A percentile compares a stretch with the other conserved stretches of the same genome.
phyloP scores from a whole-genome alignment of 2,113 vertebrate genomes.

The Sisor rabdophorus region DNA sequence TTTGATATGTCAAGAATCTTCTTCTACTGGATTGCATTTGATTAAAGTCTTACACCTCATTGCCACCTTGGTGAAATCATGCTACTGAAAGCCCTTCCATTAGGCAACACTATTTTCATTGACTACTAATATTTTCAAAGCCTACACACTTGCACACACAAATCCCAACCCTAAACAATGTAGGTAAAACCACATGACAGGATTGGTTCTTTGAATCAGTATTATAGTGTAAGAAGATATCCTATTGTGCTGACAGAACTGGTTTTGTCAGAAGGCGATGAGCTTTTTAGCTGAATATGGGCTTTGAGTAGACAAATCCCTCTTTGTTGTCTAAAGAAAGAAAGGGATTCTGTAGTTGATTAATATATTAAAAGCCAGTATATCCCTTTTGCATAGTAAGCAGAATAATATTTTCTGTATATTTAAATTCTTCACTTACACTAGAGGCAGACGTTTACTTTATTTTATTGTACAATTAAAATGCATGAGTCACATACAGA shows the following conservation, averaged over 20 bases:
- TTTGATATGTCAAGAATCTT: too few relatives aligned
- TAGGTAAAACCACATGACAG: neutral
- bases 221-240: neutral
- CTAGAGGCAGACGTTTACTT: neutral
- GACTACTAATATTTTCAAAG: neutral
- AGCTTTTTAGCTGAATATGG: neutral
- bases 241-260: neutral
- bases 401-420: neutral
- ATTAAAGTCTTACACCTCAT: too few relatives aligned
- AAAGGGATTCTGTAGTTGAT: neutral
- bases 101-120: too few relatives aligned
- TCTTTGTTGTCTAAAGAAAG: neutral
- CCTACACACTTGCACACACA: neutral
- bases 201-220: neutral
- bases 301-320: neutral
- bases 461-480: neutral
- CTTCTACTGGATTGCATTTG: too few relatives aligned
- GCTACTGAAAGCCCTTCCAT: too few relatives aligned
- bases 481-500: neutral
- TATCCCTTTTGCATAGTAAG: neutral
- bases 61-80: too few relatives aligned
- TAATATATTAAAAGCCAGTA: neutral
- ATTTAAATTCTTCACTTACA: neutral
- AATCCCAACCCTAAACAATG: neutral
- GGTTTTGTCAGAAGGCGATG: neutral